Base-by-base conservation (phyloP, 1,140 invertebrate species). In the Marisa cornuarietis region DNA sequence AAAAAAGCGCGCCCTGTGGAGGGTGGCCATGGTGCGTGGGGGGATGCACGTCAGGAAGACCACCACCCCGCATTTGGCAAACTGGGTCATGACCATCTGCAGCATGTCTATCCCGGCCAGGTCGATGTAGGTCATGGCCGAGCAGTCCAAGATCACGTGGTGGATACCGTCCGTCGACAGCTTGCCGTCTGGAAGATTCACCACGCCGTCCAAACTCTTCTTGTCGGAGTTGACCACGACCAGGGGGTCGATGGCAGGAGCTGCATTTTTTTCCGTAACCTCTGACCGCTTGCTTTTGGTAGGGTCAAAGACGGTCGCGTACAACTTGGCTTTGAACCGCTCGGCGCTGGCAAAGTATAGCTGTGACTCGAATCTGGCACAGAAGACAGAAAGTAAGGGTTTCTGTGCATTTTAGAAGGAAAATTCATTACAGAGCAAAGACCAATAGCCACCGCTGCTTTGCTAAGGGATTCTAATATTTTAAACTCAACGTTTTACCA, bases 281-380 rank as follows among this genome's bases (percentile, higher is more conserved):
- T 71, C 63, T 24, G 18, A 51, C 69, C 77, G 81, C 31, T 71
- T n/a, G 11, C 61, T 52, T n/a, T 79, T 69, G 61, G 61, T 81
- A 10, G 85, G 85, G 69, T 84, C 76, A 16, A 72, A 65, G 1
- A 82, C 71, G 18, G 80, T 26, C 14, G 65, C 51, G 52, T 83
- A 90, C 22, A 91, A 75, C 66, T 85, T 71, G 42, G 84, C 80
- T 54, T 82, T 80, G 81, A 91, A 91, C 31, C 80, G 75, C 58
- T 90, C 89, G 0, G 84, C 83, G 54, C 87, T 91, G n/a, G 90
- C 90, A 81, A 88, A 91, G 72, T 87, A 87, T 10, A 91, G 73
- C 54, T 87, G 85, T 13, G 83, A 83, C 51, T 88, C 87, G 79
- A 89, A 90, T 58, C 83, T 77, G 51, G 62, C 54, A 65, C 7